Evolutionary conservation across 2,888 invertebrate species (phyloP).

Genomic region (Melieria picta): DNA sequence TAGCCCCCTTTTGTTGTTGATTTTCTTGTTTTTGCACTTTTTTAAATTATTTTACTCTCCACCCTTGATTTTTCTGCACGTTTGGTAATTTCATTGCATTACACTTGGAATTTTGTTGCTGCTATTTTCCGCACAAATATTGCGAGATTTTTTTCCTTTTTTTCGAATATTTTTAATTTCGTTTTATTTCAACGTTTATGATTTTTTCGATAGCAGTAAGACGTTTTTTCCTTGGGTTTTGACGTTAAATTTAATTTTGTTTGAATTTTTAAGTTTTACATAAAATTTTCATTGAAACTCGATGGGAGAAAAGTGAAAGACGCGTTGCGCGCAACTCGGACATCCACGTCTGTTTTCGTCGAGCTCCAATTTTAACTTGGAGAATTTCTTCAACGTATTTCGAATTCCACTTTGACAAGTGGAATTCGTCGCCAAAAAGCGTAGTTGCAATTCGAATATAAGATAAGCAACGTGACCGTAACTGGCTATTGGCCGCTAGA

Average conservation of each 20-base stretch:
- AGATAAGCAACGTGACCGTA: no score
- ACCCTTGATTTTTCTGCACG: conserved; percentile 15
- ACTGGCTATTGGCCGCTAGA: no score
- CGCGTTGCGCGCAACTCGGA: conserved; percentile 12
- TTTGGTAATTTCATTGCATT: conserved; percentile 21
- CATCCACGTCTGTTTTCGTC: conserved; percentile 33
- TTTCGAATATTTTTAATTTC: conserved; percentile 11
- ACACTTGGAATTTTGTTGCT: conserved; percentile 23
- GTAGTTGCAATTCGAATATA: no score
- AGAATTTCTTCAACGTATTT: conserved; percentile 17
- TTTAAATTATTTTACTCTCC: conserved; percentile 9
- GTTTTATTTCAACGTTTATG: conserved; percentile 8
- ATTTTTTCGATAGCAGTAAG: conserved; percentile 16
- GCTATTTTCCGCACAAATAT: background rate
- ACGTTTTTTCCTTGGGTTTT: background rate
- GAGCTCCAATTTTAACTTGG: conserved; percentile 44
- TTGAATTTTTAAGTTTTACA: background rate
- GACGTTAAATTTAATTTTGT: background rate
- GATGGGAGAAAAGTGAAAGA: conserved; percentile 4
- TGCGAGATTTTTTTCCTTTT: conserved; percentile 6
- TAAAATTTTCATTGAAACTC: conserved; percentile 7
- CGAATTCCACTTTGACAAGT: conserved; percentile 27
- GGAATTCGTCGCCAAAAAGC: conserved; percentile 11
- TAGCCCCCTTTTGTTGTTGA: conserved; percentile 7
- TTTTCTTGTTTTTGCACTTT: conserved; percentile 17